Base-by-base conservation (phyloP, 1,140 invertebrate species). In the Papilio dardanus region DNA sequence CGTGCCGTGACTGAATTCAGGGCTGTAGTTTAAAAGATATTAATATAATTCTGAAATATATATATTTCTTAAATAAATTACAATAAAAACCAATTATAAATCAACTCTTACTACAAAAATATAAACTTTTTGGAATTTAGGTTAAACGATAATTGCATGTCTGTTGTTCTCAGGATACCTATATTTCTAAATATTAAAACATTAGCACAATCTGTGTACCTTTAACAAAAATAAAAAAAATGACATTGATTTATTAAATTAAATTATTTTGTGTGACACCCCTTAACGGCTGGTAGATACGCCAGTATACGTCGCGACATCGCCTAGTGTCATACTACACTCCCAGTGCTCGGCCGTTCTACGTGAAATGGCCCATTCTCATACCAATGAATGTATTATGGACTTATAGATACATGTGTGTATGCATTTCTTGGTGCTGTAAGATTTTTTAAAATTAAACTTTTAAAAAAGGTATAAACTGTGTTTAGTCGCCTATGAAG, bases 1-100 rank as follows among this genome's bases (percentile, higher is more conserved):
- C n/a, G 6, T 5, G 67, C 67, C 67, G 67, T 69, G 67, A 69
- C 67, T 69, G 21, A 14, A 42, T 69, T 14, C 35, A 69, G 67
- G 67, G 67, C 42, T 69, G 67, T 7, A 12, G 54, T 62, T 30
- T 62, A 30, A 46, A 46, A 42, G 50, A 62, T 28, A 50, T 0
- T 50, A 50, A 50, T 19, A 7, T n/a, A 46, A 1, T 46, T n/a
- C n/a, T 3, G 3, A 50, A 50, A 19, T 19, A 0, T 10, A 54
- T 14, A 14, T 1, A 30, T 62, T 54, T 8, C 10, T 37, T 37
- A 12, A 37, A 12, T 12, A 0, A 37, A 37, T 37, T 12, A 37
- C 14, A 37, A 2, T 14, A 37, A 37, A 37, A 37, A 37, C 0
- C 5, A 50, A 50, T n/a, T 46, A 46, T 46, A n/a, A n/a, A n/a